Conservation (phyloP, 2,797 vertebrate species). For the Lophotriccus pileatus region DNA sequence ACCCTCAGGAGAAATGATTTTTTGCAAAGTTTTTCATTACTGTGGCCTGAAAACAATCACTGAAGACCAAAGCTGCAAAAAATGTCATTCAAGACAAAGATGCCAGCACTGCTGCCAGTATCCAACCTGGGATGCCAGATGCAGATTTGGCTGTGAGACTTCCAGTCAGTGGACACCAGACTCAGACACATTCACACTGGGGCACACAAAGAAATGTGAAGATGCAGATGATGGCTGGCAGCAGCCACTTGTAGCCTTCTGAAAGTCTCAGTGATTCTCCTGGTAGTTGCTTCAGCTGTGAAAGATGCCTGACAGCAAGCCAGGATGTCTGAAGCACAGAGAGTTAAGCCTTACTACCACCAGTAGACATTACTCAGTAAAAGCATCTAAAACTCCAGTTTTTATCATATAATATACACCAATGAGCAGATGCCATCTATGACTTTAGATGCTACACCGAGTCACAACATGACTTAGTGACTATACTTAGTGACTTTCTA, state of each 20-base stretch:
- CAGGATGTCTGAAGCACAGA: neutral
- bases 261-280: neutral
- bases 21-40: neutral
- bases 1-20: neutral
- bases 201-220: neutral
- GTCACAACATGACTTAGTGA: neutral
- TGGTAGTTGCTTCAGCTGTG: neutral
- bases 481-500: neutral
- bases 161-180: neutral
- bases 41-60: neutral
- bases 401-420: neutral
- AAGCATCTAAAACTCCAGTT: neutral
- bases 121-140: neutral
- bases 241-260: neutral
- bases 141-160: neutral
- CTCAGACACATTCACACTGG: neutral
- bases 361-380: neutral
- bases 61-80: neutral
- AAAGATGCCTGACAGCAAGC: neutral
- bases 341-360: neutral
- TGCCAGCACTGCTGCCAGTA: neutral
- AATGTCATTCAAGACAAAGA: neutral
- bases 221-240: neutral
- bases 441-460: neutral
- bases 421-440: neutral